A percentile compares a stretch with the other conserved stretches of the same genome.
These are phyloP conservation scores for Apamea anceps DNA, from an alignment of 2,888 invertebrate species.

Conservation along the genomic window DNA sequence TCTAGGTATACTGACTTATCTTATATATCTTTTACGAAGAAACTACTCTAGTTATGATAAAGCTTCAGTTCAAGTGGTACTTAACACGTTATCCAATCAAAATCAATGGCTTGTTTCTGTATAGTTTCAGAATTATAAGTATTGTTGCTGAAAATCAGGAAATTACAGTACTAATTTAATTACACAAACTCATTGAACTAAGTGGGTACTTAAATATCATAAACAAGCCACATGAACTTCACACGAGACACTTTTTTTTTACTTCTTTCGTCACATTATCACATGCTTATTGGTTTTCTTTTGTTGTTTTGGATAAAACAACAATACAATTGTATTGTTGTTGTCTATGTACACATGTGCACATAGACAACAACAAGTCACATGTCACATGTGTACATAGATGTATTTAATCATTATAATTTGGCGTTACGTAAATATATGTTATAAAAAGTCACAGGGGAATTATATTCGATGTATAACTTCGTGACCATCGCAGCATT, in stretches of 20 bases:
- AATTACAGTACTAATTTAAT: conserved; percentile 7
- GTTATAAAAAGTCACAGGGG: background rate
- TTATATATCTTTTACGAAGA: conserved; percentile 16
- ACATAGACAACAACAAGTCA: too few species aligned
- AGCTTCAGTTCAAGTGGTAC: conserved; percentile 15
- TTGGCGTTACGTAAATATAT: background rate
- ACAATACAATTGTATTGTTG: background rate
- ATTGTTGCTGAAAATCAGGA: background rate
- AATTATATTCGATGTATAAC: conserved; percentile 1
- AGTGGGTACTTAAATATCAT: background rate
- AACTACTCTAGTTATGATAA: conserved; percentile 36
- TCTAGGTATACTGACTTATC: conserved; percentile 5
- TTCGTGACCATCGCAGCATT: conserved; percentile 3
- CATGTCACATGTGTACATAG: too few species aligned
- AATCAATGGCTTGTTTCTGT: background rate
- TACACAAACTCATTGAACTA: conserved; percentile 5
- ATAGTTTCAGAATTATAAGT: background rate
- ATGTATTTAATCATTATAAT: background rate
- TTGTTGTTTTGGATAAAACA: background rate
- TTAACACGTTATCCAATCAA: conserved; percentile 8
- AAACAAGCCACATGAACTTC: background rate
- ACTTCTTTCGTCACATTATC: too few species aligned
- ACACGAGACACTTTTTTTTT: too few species aligned
- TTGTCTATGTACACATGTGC: too few species aligned
- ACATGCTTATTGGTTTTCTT: too few species aligned